Percentiles rank a stretch among this genome's conserved stretches.
Conservation (phyloP, 2,888 invertebrate species). For the Dicyrtomina minuta region DNA sequence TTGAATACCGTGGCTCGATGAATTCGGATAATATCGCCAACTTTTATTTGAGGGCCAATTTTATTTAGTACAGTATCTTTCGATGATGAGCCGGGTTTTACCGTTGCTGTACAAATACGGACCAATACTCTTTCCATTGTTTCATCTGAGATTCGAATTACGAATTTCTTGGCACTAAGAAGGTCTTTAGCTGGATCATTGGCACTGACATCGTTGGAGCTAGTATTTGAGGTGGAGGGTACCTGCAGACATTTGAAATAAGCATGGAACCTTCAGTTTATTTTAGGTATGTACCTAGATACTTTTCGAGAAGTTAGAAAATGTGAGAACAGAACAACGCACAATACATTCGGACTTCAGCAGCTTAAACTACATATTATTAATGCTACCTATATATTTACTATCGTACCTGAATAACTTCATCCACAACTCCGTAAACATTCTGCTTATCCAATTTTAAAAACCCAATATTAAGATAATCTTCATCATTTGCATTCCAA, state of each 20-base stretch:
- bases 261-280: no score
- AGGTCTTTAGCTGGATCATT: not conserved
- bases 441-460: no score
- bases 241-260: no score
- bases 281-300: no score
- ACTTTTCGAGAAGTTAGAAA: no score
- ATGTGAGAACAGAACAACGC: no score
- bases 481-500: no score
- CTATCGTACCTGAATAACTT: not conserved
- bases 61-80: not conserved
- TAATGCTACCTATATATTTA: not conserved
- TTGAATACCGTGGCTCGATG: slow-evolving; percentile 26
- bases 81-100: no score
- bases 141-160: slow-evolving; percentile 15
- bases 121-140: not conserved
- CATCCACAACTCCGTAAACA: slow-evolving; percentile 2
- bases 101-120: slow-evolving; percentile 2
- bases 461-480: no score
- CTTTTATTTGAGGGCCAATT: slow-evolving; percentile 12
- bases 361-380: slow-evolving; percentile 1
- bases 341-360: no score
- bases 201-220: not conserved
- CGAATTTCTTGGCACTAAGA: not conserved
- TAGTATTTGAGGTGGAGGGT: no score
- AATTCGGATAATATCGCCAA: slow-evolving; percentile 18